Percentiles rank a stretch among this genome's conserved stretches.
phyloP scores from a whole-genome alignment of 2,113 vertebrate genomes.

The Scortum barcoo region DNA sequence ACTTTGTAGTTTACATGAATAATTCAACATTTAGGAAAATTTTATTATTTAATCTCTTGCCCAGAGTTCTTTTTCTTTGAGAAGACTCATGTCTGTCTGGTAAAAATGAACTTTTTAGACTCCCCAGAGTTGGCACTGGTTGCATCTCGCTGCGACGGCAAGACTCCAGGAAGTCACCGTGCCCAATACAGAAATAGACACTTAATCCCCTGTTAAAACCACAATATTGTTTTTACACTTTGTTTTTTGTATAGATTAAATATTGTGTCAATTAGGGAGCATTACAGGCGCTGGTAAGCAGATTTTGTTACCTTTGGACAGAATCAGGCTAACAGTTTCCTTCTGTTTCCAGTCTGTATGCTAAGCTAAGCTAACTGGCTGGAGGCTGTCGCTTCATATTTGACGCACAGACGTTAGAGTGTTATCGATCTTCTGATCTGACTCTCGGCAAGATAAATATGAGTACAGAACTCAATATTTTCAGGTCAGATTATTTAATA shows the following conservation, averaged over 20 bases:
- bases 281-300: too few relatives aligned
- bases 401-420: too few relatives aligned
- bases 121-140: too few relatives aligned
- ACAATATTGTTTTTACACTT: background rate
- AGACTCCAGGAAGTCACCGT: background rate
- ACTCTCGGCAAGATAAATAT: background rate
- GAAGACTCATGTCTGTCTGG: background rate
- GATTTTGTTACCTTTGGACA: background rate
- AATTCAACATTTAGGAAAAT: background rate
- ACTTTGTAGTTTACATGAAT: background rate
- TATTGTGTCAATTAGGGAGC: too few relatives aligned
- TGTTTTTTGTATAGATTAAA: background rate
- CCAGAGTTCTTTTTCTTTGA: too few relatives aligned
- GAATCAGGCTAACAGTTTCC: background rate
- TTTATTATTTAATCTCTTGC: too few relatives aligned
- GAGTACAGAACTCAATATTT: background rate
- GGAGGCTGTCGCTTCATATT: background rate
- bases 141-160: background rate
- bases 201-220: background rate
- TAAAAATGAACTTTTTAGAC: too few relatives aligned
- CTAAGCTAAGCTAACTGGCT: slow-evolving; percentile 10
- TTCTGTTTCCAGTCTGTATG: background rate
- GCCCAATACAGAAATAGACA: background rate
- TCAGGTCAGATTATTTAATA: background rate
- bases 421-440: background rate